phyloP scores from a whole-genome alignment of 23 tunicate species.

The Corella eumyota region DNA sequence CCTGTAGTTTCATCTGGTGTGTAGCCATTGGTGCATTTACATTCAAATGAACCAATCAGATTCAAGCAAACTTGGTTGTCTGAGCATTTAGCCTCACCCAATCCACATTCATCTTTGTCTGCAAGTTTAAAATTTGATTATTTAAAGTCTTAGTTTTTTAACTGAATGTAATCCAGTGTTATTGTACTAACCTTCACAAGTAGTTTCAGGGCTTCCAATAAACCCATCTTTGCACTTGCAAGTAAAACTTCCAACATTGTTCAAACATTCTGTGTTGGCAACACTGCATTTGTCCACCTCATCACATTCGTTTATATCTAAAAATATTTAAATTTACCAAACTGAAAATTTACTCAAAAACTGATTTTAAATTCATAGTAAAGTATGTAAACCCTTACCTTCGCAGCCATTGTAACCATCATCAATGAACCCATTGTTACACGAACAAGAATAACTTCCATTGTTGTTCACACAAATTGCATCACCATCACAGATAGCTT shows the following conservation, averaged over 20 bases:
- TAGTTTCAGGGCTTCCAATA: slow-evolving; percentile 5
- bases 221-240: slow-evolving; percentile 28
- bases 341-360: too few relatives aligned
- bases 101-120: slow-evolving; percentile 34
- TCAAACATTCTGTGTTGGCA: slow-evolving; percentile 15
- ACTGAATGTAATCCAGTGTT: too few relatives aligned
- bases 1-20: slow-evolving; percentile 13
- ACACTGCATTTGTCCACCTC: slow-evolving; percentile 1
- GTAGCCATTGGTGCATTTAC: slow-evolving; percentile 24
- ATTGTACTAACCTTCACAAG: slow-evolving; percentile 18
- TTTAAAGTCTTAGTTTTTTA: too few relatives aligned
- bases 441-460: slow-evolving; percentile 20
- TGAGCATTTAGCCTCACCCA: not conserved
- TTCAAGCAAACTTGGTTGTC: slow-evolving; percentile 13
- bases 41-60: slow-evolving; percentile 10
- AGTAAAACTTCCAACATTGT: slow-evolving; percentile 22
- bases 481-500: slow-evolving; percentile 4
- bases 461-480: slow-evolving; percentile 6
- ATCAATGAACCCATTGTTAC: slow-evolving; percentile 12
- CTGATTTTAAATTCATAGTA: too few relatives aligned
- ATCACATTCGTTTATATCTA: slow-evolving; percentile 41
- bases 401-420: slow-evolving; percentile 1
- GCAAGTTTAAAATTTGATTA: too few relatives aligned
- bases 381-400: not conserved
- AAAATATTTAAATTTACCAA: too few relatives aligned